phyloP scores from a whole-genome alignment of 2,888 invertebrate species.

The Catotricha subobsoleta region DNA sequence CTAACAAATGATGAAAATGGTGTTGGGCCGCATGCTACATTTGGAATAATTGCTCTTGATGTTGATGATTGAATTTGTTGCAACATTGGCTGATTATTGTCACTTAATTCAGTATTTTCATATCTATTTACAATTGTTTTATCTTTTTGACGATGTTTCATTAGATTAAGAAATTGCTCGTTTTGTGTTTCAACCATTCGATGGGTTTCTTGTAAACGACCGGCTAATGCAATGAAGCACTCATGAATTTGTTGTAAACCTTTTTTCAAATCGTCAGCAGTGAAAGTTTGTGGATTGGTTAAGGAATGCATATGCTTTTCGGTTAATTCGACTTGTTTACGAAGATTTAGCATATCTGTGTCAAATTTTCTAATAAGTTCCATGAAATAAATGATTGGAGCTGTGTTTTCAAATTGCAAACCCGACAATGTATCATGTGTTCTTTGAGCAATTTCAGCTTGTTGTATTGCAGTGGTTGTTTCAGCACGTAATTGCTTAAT shows the following conservation, averaged over 20 bases:
- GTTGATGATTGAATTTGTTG: constrained; percentile 4
- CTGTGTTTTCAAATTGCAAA: constrained; percentile 55
- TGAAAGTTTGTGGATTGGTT: constrained; percentile 39
- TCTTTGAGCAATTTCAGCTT: constrained; percentile 59
- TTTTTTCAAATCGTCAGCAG: constrained; percentile 56
- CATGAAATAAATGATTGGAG: constrained; percentile 52
- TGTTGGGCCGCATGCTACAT: constrained; percentile 40
- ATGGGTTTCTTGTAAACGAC: constrained; percentile 66
- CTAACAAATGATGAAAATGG: constrained; percentile 31
- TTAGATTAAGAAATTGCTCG: constrained; percentile 63
- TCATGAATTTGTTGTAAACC: constrained; percentile 71
- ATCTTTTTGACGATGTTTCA: constrained; percentile 55
- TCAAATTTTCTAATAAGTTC: constrained; percentile 52
- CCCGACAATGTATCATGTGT: constrained; percentile 60
- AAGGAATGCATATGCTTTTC: constrained; percentile 52
- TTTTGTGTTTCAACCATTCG: constrained; percentile 61
- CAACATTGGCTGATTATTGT: constrained; percentile 9
- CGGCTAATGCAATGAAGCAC: constrained; percentile 73
- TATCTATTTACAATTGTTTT: constrained; percentile 50
- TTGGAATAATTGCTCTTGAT: constrained; percentile 18
- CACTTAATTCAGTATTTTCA: constrained; percentile 24
- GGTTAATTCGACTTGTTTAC: constrained; percentile 51
- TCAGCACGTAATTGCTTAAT: constrained; percentile 42
- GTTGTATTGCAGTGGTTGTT: constrained; percentile 51
- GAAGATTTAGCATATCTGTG: constrained; percentile 44